Percentiles rank a stretch among this genome's conserved stretches.
These are phyloP conservation scores for Gavia stellata DNA, from an alignment of 2,113 vertebrate genomes.

Conservation along the genomic window DNA sequence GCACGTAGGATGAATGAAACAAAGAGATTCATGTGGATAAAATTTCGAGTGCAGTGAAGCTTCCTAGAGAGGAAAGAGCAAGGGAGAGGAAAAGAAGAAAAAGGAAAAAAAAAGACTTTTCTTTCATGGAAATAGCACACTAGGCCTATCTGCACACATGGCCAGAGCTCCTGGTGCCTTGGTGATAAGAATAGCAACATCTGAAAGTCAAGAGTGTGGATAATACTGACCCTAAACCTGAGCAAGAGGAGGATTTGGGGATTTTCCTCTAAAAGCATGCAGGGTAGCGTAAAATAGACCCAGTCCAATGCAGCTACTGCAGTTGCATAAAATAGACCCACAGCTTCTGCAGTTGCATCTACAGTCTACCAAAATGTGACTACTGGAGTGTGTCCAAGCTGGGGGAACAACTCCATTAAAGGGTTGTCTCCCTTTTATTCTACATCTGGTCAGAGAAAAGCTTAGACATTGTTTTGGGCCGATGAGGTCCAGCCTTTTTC, in stretches of 20 bases:
- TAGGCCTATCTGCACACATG: neutral
- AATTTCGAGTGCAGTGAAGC: slow-evolving; percentile 97
- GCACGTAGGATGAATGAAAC: slow-evolving; percentile 96
- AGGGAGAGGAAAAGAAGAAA: neutral
- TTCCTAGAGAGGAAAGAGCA: slow-evolving; percentile 74
- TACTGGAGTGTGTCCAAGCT: neutral
- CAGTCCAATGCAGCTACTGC: neutral
- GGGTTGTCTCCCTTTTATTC: neutral
- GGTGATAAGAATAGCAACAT: neutral
- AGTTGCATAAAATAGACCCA: neutral
- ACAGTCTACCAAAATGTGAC: neutral
- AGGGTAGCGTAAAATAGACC: neutral
- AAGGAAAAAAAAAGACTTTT: neutral
- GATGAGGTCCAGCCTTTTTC: neutral
- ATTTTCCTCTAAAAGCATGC: neutral
- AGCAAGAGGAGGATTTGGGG: neutral
- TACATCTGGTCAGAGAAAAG: neutral
- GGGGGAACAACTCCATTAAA: neutral
- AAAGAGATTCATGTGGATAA: slow-evolving; percentile 99
- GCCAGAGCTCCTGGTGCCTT: neutral
- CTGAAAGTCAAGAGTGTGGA: neutral
- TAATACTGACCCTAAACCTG: neutral
- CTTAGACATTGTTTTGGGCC: neutral
- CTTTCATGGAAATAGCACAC: neutral
- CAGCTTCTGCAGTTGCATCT: neutral